A percentile compares a stretch with the other conserved stretches of the same genome.
Conservation (phyloP, 1,140 invertebrate genomes). For the Cecropterus lyciades region DNA sequence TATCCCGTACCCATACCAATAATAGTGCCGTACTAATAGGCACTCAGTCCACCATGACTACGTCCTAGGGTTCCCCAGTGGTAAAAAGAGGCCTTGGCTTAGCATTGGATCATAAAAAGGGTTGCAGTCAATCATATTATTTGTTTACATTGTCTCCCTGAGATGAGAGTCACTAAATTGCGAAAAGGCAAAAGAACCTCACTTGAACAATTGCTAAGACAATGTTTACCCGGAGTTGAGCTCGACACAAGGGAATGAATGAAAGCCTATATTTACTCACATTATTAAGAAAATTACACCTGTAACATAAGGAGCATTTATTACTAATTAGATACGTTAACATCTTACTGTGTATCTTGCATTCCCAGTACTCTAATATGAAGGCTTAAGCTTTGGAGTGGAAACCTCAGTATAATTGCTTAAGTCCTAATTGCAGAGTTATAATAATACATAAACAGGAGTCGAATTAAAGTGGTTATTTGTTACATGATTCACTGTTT, state of each 20-base stretch:
- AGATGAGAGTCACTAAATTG: neutral
- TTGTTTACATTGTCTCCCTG: constrained; percentile 8
- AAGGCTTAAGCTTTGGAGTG: constrained; percentile 7
- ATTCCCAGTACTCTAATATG: constrained; percentile 5
- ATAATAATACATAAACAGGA: no score
- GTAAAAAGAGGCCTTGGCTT: no score
- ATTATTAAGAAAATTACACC: constrained; percentile 42
- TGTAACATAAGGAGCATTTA: constrained; percentile 35
- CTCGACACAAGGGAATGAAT: constrained; percentile 32
- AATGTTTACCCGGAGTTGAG: constrained; percentile 38
- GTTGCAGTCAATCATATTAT: neutral
- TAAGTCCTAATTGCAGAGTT: neutral
- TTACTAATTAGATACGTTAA: constrained; percentile 32
- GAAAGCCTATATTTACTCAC: constrained; percentile 34
- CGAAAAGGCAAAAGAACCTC: constrained; percentile 35
- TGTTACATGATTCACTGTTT: no score
- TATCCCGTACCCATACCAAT: no score
- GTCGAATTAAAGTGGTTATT: no score
- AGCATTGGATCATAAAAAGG: no score
- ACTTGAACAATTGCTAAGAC: constrained; percentile 39
- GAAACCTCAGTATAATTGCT: neutral
- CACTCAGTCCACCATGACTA: no score
- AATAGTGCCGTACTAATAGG: no score
- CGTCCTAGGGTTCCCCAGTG: no score
- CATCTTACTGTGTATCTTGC: constrained; percentile 11